Percentiles rank a stretch among this genome's conserved stretches.
Conservation (phyloP, 2,888 invertebrate genomes). For the Dicyrtoma fusca region DNA sequence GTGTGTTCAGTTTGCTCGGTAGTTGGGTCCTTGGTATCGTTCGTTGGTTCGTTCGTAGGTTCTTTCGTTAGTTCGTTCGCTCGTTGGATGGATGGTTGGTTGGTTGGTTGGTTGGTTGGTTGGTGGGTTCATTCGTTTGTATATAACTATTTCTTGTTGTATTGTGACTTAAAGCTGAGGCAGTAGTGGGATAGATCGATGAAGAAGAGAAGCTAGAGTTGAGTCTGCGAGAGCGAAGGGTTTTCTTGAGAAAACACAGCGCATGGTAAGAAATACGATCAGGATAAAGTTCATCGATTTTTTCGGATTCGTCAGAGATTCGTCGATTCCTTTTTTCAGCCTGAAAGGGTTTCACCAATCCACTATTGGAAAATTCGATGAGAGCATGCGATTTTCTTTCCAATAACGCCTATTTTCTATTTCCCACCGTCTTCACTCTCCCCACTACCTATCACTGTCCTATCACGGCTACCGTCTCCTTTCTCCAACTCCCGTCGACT, state of each 20-base stretch:
- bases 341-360: conserved; percentile 55
- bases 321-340: conserved; percentile 56
- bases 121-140: conserved; percentile 7
- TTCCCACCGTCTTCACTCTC: conserved; percentile 40
- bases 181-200: conserved; percentile 53
- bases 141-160: conserved; percentile 31
- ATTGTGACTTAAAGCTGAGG: conserved; percentile 11
- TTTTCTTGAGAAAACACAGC: conserved; percentile 43
- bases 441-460: not conserved
- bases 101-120: not conserved
- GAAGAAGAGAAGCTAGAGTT: conserved; percentile 55
- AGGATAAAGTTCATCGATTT: conserved; percentile 58
- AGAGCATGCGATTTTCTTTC: conserved; percentile 56
- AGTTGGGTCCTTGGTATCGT: too few relatives aligned
- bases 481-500: not conserved
- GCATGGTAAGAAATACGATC: conserved; percentile 58
- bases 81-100: not conserved
- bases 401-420: conserved; percentile 48
- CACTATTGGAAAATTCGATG: conserved; percentile 57
- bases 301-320: conserved; percentile 55
- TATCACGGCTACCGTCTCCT: not conserved
- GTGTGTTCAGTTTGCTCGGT: not conserved
- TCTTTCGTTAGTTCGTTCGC: not conserved
- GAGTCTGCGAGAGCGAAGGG: conserved; percentile 37
- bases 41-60: not conserved